phyloP scores from a whole-genome alignment of 2,113 vertebrate species.

The Stictonetta naevosa region DNA sequence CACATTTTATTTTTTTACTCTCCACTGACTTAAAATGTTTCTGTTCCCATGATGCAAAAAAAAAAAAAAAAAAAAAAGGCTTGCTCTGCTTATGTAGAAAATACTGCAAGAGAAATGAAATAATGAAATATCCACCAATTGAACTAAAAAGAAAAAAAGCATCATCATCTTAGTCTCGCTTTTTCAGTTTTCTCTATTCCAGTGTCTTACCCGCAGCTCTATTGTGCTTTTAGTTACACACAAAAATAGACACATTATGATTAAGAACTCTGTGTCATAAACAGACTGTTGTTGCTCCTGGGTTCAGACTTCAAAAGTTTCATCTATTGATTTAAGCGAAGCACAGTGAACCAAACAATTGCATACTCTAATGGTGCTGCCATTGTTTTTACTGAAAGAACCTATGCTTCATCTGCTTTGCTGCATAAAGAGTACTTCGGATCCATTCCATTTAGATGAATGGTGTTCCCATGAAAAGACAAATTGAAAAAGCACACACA shows the following conservation, averaged over 20 bases:
- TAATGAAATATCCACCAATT: background rate
- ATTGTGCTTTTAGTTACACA: background rate
- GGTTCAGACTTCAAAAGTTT: background rate
- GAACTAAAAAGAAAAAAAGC: background rate
- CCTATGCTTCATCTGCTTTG: slow-evolving; percentile 25
- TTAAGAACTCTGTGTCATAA: background rate
- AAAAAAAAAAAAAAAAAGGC: background rate
- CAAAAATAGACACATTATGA: background rate
- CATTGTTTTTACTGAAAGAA: background rate
- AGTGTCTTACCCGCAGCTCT: background rate
- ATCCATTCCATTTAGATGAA: slow-evolving; percentile 6
- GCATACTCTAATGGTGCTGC: slow-evolving; percentile 9
- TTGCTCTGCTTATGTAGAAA: background rate
- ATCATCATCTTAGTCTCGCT: background rate
- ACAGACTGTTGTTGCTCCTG: background rate
- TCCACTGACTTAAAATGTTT: background rate
- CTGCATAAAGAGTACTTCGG: background rate
- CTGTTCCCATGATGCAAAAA: background rate
- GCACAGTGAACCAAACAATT: background rate
- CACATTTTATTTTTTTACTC: background rate
- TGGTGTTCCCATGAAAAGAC: background rate
- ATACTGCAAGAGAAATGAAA: background rate
- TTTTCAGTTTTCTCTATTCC: background rate
- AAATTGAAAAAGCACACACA: background rate
- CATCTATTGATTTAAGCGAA: background rate